Evolutionary conservation across 2,113 vertebrate species (phyloP), one percentile per base, ranked within the genome.

Genomic region (Platycercus adscitus): DNA sequence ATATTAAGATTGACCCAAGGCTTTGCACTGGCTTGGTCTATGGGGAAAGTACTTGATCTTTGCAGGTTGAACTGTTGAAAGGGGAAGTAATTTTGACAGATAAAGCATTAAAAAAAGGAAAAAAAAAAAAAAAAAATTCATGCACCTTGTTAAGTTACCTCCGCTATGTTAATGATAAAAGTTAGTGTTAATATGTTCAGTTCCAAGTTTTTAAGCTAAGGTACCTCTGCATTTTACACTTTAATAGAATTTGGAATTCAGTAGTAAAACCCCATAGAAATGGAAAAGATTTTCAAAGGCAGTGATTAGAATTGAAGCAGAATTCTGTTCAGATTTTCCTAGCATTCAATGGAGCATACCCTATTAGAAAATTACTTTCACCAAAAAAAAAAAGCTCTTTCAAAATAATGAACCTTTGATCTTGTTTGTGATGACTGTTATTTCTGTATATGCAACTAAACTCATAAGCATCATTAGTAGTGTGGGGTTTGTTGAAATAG

Each of bases 391-490:
- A 46, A 5, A 3, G 11, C 44, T 31, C 6, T 43, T 91, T 46
- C 13, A 43, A 75, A 88, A 7, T 8, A 47, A 11, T 1, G 3
- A 21, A 24, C 7, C 5, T 35, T 79, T 37, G 0, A 24, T 26
- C 12, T 33, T 3, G 0, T 41, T 83, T 73, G 16, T 1, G n/a
- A 20, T 11, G 5, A 37, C 55, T 58, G 5, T 41, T 29, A 29
- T 35, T 77, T 58, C 58, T 1, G 3, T 16, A 7, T 1, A 0
- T 1, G 29, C 29, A 41, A 33, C 28, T 37, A 5, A 24, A 24
- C 0, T 25, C 24, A 1, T 0, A 14, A 43, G 19, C 41, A 7
- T 6, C 6, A 7, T 3, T 3, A 37, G 35, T 6, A 24, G 11
- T 0, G 3, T 0, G 28, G 52, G 13, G 7, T 63, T 26, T 37